Evolutionary conservation across 2,113 vertebrate genomes (phyloP).

Genomic region (Calidris pygmaea): DNA sequence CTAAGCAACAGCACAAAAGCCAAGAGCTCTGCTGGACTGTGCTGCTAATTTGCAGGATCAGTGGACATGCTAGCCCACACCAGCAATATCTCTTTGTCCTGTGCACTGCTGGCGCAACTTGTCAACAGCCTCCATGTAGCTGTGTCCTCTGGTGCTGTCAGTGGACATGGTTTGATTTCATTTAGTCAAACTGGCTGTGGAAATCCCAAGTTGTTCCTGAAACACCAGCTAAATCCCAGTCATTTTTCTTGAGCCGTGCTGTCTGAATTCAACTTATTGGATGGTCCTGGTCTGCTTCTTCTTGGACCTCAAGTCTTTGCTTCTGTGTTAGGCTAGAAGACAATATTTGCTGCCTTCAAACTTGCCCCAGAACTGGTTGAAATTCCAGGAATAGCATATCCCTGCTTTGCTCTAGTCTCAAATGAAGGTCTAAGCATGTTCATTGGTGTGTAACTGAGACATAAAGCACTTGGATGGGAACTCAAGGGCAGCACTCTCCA

Average conservation of each 20-base stretch:
- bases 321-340: not conserved
- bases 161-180: not conserved
- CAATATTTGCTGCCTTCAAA: not conserved
- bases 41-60: not conserved
- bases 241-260: fast-evolving
- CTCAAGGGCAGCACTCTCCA: not conserved
- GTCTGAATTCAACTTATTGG: not conserved
- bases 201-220: not conserved
- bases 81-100: not conserved
- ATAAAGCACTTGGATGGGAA: not conserved
- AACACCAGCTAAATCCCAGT: not conserved
- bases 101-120: not conserved
- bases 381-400: not conserved
- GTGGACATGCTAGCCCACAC: not conserved
- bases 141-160: not conserved
- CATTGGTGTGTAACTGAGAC: not conserved
- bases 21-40: not conserved
- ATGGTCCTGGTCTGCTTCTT: not conserved
- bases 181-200: not conserved
- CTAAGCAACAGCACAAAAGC: not conserved
- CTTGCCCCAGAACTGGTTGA: not conserved
- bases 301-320: not conserved
- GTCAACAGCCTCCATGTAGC: not conserved
- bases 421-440: not conserved
- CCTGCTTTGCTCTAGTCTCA: not conserved